These are phyloP conservation scores for Acestrorhynchus altus DNA, from an alignment of 2,797 vertebrate genomes.

Conservation along the genomic window DNA sequence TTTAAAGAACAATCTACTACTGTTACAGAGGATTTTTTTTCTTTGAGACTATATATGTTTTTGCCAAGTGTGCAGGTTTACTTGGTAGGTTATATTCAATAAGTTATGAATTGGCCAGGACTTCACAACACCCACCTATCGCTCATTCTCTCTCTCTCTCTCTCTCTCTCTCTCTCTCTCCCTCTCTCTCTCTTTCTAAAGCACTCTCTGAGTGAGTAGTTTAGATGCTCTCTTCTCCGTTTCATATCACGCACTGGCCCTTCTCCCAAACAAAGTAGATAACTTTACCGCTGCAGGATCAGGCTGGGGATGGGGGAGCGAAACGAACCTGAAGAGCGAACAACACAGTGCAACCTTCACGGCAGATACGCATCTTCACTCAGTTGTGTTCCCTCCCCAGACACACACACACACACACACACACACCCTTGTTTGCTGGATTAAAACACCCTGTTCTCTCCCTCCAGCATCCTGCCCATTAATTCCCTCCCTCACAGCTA, in stretches of 20 bases:
- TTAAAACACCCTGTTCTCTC: constrained; percentile 57
- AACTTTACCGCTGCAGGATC: constrained; percentile 52
- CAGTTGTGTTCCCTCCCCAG: constrained; percentile 37
- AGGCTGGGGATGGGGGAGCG: constrained; percentile 31
- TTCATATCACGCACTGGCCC: constrained; percentile 43
- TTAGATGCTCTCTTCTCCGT: constrained; percentile 32
- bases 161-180: constrained; percentile 41
- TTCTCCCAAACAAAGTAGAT: constrained; percentile 49
- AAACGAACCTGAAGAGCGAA: constrained; percentile 44
- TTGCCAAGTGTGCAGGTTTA: neutral
- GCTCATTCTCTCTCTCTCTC: neutral
- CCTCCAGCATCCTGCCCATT: constrained; percentile 75
- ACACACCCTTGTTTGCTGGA: constrained; percentile 58
- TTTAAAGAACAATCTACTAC: too few species aligned
- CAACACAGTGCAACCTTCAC: constrained; percentile 40
- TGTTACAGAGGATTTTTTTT: too few species aligned
- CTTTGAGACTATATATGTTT: neutral
- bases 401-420: constrained; percentile 63
- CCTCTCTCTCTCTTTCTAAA: neutral
- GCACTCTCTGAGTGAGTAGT: neutral
- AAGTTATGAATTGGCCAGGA: neutral
- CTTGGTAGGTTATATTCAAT: neutral
- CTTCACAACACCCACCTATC: neutral
- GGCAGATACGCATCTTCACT: constrained; percentile 60
- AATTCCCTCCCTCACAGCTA: constrained; percentile 89